These are phyloP conservation scores for Andrena haemorrhoa DNA, from an alignment of 2,888 invertebrate genomes.

Conservation along the genomic window DNA sequence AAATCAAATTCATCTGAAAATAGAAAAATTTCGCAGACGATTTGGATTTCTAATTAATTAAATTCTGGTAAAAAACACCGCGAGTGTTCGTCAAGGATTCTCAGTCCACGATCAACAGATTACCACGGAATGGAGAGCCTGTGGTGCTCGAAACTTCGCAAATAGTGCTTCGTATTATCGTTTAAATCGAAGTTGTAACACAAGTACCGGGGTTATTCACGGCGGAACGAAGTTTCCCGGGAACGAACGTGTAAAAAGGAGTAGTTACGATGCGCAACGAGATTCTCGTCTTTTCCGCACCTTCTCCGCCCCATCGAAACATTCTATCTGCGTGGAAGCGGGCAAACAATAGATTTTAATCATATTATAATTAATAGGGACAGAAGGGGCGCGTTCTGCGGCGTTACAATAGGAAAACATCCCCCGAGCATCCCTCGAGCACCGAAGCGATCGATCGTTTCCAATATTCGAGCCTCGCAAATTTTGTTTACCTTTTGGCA, in stretches of 20 bases:
- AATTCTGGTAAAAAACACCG: no score
- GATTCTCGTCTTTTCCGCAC: not conserved
- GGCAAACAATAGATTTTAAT: slow-evolving; percentile 37
- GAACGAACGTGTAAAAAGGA: slow-evolving; percentile 7
- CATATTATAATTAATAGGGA: slow-evolving; percentile 38
- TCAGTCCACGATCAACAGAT: no score
- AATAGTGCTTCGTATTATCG: not conserved
- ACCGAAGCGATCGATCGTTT: slow-evolving; percentile 38
- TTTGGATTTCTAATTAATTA: no score
- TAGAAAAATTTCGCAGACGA: no score
- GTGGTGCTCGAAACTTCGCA: not conserved
- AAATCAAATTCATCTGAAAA: not conserved
- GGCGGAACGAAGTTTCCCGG: not conserved
- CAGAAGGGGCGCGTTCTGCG: not conserved
- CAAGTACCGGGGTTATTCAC: not conserved
- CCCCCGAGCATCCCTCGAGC: slow-evolving; percentile 11
- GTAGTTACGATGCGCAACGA: not conserved
- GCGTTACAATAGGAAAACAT: slow-evolving; percentile 15
- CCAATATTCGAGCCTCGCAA: slow-evolving; percentile 41
- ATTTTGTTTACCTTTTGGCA: slow-evolving; percentile 55
- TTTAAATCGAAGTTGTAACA: not conserved
- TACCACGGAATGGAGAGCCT: no score
- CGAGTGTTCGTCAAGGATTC: no score
- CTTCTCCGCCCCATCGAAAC: no score
- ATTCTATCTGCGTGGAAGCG: not conserved